phyloP scores from a whole-genome alignment of 2,888 invertebrate genomes.

The Zelleria hepariella region DNA sequence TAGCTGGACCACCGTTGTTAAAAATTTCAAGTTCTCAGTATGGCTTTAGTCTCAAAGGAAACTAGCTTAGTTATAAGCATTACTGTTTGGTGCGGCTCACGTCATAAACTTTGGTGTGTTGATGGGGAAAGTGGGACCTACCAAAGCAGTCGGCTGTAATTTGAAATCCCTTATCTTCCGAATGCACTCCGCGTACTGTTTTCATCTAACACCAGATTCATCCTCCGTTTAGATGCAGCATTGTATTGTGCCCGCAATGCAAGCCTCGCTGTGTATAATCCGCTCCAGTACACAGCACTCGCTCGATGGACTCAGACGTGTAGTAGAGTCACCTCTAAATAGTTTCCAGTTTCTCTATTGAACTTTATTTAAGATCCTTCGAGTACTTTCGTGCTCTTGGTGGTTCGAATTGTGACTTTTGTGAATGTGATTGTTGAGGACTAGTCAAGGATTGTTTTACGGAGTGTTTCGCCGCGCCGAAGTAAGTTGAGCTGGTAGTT shows the following conservation, averaged over 20 bases:
- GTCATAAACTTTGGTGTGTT: too few relatives aligned
- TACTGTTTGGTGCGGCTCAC: too few relatives aligned
- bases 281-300: slow-evolving; percentile 41
- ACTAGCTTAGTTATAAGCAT: too few relatives aligned
- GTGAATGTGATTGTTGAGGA: neutral
- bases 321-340: slow-evolving; percentile 14
- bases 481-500: too few relatives aligned
- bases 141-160: too few relatives aligned
- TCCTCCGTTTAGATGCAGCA: neutral
- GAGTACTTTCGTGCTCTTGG: neutral
- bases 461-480: neutral
- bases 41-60: too few relatives aligned
- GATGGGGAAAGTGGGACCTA: too few relatives aligned
- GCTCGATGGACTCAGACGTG: slow-evolving; percentile 39
- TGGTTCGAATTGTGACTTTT: neutral
- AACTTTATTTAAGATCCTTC: neutral
- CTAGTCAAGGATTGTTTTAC: neutral
- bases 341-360: slow-evolving; percentile 1
- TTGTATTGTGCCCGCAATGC: neutral
- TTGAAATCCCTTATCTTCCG: neutral
- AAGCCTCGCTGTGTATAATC: slow-evolving; percentile 9
- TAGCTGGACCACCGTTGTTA: too few relatives aligned
- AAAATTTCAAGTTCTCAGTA: too few relatives aligned
- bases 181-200: neutral
- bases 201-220: neutral